Evolutionary conservation across 1,140 invertebrate species (phyloP).

Genomic region (Lamellibrachia luymesi): DNA sequence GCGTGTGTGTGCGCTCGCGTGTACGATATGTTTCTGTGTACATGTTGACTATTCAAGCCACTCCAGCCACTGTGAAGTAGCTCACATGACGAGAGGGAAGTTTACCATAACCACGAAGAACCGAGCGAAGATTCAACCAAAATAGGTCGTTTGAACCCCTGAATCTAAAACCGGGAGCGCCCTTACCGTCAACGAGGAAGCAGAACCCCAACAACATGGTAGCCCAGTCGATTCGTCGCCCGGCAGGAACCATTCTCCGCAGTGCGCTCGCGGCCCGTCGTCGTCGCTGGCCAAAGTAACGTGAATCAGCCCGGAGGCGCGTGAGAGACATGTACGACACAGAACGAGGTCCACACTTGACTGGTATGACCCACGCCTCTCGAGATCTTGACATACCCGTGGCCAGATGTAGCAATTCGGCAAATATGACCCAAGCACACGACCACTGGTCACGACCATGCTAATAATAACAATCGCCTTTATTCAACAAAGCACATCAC

Average conservation of each 20-base stretch:
- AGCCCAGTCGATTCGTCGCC: not conserved
- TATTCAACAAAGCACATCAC: no score
- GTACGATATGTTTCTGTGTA: no score
- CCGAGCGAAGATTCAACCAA: not conserved
- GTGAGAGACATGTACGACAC: not conserved
- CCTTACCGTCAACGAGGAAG: not conserved
- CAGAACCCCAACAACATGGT: not conserved
- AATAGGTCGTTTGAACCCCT: not conserved
- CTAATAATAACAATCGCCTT: no score
- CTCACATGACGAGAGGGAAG: not conserved
- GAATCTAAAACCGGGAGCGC: not conserved
- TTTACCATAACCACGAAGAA: not conserved
- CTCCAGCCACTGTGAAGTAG: not conserved
- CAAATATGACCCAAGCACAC: no score
- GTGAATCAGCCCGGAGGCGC: not conserved
- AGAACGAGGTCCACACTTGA: not conserved
- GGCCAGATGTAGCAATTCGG: no score
- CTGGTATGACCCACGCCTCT: not conserved
- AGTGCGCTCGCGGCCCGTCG: not conserved
- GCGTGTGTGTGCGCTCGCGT: not conserved
- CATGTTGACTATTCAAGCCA: not conserved
- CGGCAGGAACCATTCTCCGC: not conserved
- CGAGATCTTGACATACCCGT: no score
- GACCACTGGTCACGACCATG: no score
- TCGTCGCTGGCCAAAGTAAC: not conserved